Conservation (phyloP, 1,140 invertebrate genomes). For the Plutomurus gul region DNA sequence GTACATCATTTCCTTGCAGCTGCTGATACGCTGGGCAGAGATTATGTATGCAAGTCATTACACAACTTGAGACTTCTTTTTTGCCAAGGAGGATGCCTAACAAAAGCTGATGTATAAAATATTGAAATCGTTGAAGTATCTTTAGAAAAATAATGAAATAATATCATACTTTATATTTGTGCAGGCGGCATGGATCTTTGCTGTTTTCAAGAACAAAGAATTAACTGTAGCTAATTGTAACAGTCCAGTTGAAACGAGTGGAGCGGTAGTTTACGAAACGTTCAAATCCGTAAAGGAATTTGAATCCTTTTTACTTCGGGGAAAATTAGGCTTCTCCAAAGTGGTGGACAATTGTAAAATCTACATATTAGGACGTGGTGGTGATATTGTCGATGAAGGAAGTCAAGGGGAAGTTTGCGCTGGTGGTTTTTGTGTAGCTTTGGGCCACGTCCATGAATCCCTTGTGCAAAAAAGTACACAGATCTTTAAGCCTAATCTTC, state of each 20-base stretch:
- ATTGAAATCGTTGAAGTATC: neutral
- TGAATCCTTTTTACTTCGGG: neutral
- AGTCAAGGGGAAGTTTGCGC: constrained; percentile 41
- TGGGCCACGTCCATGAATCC: constrained; percentile 22
- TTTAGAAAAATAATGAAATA: neutral
- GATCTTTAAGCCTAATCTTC: neutral
- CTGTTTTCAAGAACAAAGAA: neutral
- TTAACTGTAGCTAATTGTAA: neutral
- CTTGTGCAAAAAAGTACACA: neutral
- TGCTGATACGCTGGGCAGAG: neutral
- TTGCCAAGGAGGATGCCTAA: neutral
- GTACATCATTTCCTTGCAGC: neutral
- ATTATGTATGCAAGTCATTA: neutral
- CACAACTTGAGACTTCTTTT: neutral
- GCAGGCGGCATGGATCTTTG: neutral
- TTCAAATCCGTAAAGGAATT: neutral
- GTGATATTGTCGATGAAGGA: neutral
- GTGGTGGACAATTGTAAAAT: constrained; percentile 37
- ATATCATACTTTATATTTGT: neutral
- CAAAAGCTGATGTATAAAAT: neutral
- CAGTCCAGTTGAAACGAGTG: neutral
- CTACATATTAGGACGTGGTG: constrained; percentile 31
- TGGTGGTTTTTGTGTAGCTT: constrained; percentile 4
- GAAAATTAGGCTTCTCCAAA: neutral
- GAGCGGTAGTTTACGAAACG: neutral